Evolutionary conservation across 2,113 vertebrate species (phyloP).

Genomic region (Cnemophilus loriae): DNA sequence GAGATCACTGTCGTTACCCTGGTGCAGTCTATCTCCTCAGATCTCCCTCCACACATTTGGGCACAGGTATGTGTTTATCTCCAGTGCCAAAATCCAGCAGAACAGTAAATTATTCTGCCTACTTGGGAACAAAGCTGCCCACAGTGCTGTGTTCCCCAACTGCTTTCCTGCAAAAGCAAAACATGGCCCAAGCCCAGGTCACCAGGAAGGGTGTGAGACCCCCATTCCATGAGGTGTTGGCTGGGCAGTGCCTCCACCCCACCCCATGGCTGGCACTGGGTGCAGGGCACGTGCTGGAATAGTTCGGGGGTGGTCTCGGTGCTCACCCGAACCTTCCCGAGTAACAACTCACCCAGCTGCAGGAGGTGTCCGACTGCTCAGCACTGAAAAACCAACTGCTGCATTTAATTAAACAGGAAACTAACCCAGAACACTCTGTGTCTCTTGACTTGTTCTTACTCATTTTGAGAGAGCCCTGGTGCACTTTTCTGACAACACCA

Average conservation of each 20-base stretch:
- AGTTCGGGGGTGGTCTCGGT: rapidly evolving
- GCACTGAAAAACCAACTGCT: not conserved
- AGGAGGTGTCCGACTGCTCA: not conserved
- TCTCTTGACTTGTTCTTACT: not conserved
- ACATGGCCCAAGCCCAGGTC: rapidly evolving
- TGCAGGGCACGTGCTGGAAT: rapidly evolving
- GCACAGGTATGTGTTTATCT: not conserved
- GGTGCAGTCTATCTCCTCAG: not conserved
- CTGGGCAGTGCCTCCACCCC: rapidly evolving
- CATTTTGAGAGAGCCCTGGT: not conserved
- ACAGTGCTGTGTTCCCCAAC: rapidly evolving
- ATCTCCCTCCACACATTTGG: not conserved
- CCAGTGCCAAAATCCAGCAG: not conserved
- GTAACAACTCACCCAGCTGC: rapidly evolving
- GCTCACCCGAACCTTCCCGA: rapidly evolving
- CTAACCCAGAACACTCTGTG: no score
- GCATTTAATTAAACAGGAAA: not conserved
- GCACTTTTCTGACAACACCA: not conserved
- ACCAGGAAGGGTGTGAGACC: not conserved
- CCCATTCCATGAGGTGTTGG: rapidly evolving
- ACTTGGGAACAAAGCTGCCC: not conserved
- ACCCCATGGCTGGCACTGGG: rapidly evolving
- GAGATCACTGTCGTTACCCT: not conserved
- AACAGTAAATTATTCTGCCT: not conserved
- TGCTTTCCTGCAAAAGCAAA: not conserved